Conservation (phyloP, 2,797 vertebrate genomes). For the Eulemur coronatus region DNA sequence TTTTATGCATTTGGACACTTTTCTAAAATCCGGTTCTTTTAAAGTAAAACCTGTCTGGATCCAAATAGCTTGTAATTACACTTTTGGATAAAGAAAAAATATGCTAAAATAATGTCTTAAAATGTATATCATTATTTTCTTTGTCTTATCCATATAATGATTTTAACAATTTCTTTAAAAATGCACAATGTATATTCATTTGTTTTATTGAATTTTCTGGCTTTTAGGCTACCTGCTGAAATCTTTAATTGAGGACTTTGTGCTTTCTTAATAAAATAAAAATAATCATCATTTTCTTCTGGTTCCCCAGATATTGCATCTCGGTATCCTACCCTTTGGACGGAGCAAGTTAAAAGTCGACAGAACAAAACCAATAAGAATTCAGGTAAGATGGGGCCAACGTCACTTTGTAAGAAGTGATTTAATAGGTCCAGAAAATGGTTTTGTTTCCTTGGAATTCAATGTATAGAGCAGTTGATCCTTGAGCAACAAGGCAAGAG, state of each 20-base stretch:
- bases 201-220: fast-evolving
- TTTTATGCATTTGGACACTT: neutral
- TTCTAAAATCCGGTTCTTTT: neutral
- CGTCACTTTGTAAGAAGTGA: fast-evolving
- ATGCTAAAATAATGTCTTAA: neutral
- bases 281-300: neutral
- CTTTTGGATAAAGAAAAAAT: neutral
- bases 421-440: neutral
- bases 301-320: slow-evolving; percentile 91
- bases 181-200: fast-evolving
- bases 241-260: neutral
- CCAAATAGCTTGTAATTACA: neutral
- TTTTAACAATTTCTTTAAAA: neutral
- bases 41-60: too few species aligned
- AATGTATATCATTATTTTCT: fast-evolving
- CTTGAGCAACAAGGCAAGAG: neutral
- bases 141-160: neutral
- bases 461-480: fast-evolving
- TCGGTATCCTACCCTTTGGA: slow-evolving; percentile 96
- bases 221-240: neutral
- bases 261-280: neutral
- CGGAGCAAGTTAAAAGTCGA: slow-evolving; percentile 94
- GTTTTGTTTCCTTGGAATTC: too few species aligned
- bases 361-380: slow-evolving; percentile 95
- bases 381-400: slow-evolving; percentile 87